Evolutionary conservation across 2,113 vertebrate species (phyloP).

Genomic region (Globicephala melas): DNA sequence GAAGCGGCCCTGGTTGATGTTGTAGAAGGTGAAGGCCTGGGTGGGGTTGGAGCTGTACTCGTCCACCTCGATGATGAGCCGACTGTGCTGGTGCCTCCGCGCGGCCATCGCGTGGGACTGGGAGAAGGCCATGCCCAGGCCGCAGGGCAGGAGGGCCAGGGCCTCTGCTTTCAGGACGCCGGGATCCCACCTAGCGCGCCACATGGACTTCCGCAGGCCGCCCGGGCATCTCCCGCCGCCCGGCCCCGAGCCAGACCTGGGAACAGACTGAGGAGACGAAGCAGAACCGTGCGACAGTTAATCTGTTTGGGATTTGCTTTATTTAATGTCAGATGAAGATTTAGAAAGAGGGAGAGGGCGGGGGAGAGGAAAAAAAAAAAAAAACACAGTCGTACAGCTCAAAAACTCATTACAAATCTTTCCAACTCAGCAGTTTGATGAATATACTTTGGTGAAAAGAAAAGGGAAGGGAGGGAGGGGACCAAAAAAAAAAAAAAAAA

Average conservation of each 20-base stretch:
- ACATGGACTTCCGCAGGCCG: conserved; percentile 61
- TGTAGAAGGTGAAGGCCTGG: conserved; percentile 99
- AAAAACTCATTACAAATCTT: conserved; percentile 66
- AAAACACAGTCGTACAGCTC: conserved; percentile 57
- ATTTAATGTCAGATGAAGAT: conserved; percentile 65
- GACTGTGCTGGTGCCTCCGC: conserved; percentile 89
- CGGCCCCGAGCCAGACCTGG: conserved; percentile 68
- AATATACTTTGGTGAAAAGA: conserved; percentile 49
- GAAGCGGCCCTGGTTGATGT: conserved; percentile 99
- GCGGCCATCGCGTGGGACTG: conserved; percentile 95
- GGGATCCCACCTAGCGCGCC: conserved; percentile 72
- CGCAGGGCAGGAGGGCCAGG: conserved; percentile 44
- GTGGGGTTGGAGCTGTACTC: conserved; percentile 98
- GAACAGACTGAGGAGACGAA: conserved; percentile 68
- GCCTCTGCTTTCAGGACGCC: conserved; percentile 64
- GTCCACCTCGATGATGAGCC: conserved; percentile 92
- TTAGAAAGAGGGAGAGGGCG: conserved; percentile 52
- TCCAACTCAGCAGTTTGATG: conserved; percentile 74
- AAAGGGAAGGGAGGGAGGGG: neutral
- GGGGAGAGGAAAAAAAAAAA: rapidly evolving
- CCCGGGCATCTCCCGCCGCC: conserved; percentile 69
- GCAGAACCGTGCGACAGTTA: conserved; percentile 63
- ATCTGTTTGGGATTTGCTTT: conserved; percentile 58
- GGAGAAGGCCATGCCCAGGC: conserved; percentile 93
- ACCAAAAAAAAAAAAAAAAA: neutral